Evolutionary conservation across 2,113 vertebrate genomes (phyloP).

Genomic region (Sinocyclocheilus anophthalmus): DNA sequence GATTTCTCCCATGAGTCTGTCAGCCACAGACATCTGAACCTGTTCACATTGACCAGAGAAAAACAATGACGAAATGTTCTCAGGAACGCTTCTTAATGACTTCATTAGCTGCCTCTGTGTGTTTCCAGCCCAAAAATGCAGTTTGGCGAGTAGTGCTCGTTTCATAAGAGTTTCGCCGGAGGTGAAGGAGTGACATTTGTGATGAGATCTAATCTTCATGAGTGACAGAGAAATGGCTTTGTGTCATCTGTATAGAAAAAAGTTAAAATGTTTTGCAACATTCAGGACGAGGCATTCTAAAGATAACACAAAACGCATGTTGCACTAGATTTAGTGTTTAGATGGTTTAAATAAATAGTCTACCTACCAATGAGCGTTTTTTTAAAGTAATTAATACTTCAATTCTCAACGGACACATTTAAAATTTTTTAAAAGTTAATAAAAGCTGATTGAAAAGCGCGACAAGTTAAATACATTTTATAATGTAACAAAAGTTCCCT

Average conservation of each 20-base stretch:
- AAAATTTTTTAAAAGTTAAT: no score
- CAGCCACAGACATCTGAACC: neutral
- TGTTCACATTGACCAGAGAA: neutral
- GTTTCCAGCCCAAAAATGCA: neutral
- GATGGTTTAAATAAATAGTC: neutral
- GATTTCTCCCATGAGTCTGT: neutral
- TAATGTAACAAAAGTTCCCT: neutral
- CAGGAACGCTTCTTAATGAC: neutral
- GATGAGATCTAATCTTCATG: constrained; percentile 28
- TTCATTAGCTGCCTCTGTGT: neutral
- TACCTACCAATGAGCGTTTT: neutral
- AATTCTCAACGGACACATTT: neutral
- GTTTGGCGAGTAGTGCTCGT: constrained; percentile 9
- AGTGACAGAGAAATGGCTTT: neutral
- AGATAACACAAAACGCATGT: no score
- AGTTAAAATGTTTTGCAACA: neutral
- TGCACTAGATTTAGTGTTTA: no score
- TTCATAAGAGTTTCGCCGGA: neutral
- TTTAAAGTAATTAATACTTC: neutral
- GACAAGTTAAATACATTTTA: neutral
- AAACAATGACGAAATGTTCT: neutral
- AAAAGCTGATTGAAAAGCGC: no score
- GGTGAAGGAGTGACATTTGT: neutral
- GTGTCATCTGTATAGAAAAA: neutral
- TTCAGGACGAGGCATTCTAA: neutral